phyloP scores from a whole-genome alignment of 2,888 invertebrate species.

The Uloborus plumipes region DNA sequence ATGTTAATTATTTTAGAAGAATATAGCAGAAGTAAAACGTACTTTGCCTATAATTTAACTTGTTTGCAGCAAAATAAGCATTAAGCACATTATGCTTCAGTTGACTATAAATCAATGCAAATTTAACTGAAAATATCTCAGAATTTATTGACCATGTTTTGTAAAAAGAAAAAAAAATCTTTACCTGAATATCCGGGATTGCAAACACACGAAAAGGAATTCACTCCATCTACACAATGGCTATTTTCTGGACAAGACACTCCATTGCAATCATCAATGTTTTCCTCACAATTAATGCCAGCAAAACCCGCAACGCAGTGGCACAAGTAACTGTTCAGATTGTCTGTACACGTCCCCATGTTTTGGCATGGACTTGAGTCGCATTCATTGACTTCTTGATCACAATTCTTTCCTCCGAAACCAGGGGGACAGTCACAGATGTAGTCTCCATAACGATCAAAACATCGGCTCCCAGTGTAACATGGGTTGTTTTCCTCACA shows the following conservation, averaged over 20 bases:
- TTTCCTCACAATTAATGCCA: conserved; percentile 79
- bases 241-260: conserved; percentile 54
- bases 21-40: no score
- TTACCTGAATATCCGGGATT: conserved; percentile 56
- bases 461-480: conserved; percentile 93
- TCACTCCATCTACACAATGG: conserved; percentile 57
- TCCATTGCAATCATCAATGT: conserved; percentile 85
- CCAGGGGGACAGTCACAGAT: conserved; percentile 98
- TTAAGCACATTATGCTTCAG: no score
- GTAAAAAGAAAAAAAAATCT: neutral
- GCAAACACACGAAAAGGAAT: conserved; percentile 55
- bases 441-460: conserved; percentile 94
- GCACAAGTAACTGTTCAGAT: conserved; percentile 46
- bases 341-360: conserved; percentile 80
- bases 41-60: neutral
- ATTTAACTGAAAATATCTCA: no score
- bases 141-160: neutral
- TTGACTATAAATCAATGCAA: no score
- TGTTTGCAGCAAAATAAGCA: no score
- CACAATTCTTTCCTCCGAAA: conserved; percentile 72
- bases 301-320: conserved; percentile 51
- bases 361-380: conserved; percentile 85
- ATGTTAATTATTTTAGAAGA: no score
- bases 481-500: conserved; percentile 92
- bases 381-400: conserved; percentile 86